These are phyloP conservation scores for Lasius platythorax DNA, from an alignment of 2,888 invertebrate genomes.

Conservation along the genomic window DNA sequence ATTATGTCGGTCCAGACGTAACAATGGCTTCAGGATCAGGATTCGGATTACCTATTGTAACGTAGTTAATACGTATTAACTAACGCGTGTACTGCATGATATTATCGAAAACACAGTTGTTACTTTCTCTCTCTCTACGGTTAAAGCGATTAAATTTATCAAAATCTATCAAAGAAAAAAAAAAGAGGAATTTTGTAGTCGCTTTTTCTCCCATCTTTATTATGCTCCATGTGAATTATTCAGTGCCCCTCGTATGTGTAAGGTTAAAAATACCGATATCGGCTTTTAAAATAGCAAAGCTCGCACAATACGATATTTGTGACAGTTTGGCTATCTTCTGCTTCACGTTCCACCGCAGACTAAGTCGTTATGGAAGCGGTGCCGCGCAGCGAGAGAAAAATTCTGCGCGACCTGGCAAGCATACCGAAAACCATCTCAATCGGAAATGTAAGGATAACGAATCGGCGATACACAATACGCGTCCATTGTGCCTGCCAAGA, in stretches of 20 bases:
- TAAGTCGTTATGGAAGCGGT: slow-evolving; percentile 15
- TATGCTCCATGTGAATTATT: slow-evolving; percentile 5
- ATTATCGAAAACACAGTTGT: neutral
- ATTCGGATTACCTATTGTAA: neutral
- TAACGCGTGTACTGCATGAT: neutral
- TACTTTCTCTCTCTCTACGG: neutral
- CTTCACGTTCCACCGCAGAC: neutral
- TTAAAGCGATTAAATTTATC: neutral
- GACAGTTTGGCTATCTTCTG: slow-evolving; percentile 26
- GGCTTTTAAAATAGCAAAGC: slow-evolving; percentile 9
- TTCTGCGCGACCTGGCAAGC: slow-evolving; percentile 37
- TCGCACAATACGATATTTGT: slow-evolving; percentile 1
- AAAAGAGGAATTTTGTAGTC: neutral
- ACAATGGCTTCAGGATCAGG: neutral
- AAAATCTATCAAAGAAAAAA: neutral
- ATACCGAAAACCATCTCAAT: slow-evolving; percentile 55
- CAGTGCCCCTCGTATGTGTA: neutral
- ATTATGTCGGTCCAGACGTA: neutral
- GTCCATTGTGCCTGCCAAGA: slow-evolving; percentile 50
- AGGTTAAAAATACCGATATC: neutral
- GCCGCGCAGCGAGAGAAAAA: slow-evolving; percentile 8
- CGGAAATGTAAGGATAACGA: slow-evolving; percentile 59
- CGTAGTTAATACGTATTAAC: neutral
- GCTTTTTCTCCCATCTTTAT: neutral
- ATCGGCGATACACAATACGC: slow-evolving; percentile 51